Base-by-base conservation (phyloP, 2,113 vertebrate genomes). In the Ctenodactylus gundi region DNA sequence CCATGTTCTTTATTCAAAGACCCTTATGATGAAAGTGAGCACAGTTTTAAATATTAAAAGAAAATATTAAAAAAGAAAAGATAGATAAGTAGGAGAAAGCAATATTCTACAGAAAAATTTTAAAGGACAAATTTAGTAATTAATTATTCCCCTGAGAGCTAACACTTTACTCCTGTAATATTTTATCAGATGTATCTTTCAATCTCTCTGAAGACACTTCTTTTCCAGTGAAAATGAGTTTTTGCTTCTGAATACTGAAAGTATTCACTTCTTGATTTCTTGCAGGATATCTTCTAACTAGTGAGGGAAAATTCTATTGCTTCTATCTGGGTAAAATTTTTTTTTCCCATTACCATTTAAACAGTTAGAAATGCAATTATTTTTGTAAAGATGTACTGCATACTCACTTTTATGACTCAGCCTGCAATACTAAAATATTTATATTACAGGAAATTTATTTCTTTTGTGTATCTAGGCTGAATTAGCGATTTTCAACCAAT, bases 261-360 rank as follows among this genome's bases (percentile, higher is more conserved):
- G 1, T 1, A 14, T n/a, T 36, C 44, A 39, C 13, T 51, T 10
- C 4, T 78, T 4, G 18, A 3, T 53, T 89, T 6, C 31, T 55
- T 68, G 3, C 25, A 41, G 31, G 17, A 27, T 60, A 11, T 65
- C 25, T 75, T 4, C 1, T 7, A 0, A 4, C n/a, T n/a, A 39
- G 8, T 3, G 1, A 29, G 3, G 3, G 21, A 27, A 2, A 1
- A 3, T 58, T 2, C 7, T 31, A 0, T 17, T 62, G 2, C 12
- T 13, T 92, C 31, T 39, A 25, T 34, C 9, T 31, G 14, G 3
- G 4, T 80, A 11, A 1, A 55, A n/a, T n/a, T n/a, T n/a, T n/a
- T n/a, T 53, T 84, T 95, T 10, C 41, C 6, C 31, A 1, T 12
- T 78, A 12, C 6, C 8, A 55, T 2, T 53, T 73, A 46, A 85